Conservation (phyloP, 2,888 invertebrate species). For the Chesias legatella region DNA sequence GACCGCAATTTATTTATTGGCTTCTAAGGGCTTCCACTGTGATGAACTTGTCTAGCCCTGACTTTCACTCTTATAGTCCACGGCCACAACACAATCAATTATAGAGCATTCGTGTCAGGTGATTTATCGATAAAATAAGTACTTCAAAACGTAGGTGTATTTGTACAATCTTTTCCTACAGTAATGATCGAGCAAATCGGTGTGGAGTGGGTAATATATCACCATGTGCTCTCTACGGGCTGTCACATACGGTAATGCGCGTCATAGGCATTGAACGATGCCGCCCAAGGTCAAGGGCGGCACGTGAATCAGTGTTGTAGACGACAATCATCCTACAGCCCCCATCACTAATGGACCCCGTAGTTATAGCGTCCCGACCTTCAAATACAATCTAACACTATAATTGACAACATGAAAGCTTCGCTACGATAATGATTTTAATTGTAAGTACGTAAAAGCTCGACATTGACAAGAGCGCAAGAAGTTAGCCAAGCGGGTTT, state of each 20-base stretch:
- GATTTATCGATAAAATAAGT: slow-evolving; percentile 11
- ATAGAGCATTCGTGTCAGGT: slow-evolving; percentile 7
- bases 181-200: slow-evolving; percentile 39
- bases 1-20: slow-evolving; percentile 6
- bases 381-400: slow-evolving; percentile 25
- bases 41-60: slow-evolving; percentile 6
- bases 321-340: slow-evolving; percentile 37
- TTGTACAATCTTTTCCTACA: slow-evolving; percentile 21
- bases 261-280: slow-evolving; percentile 64
- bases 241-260: slow-evolving; percentile 30
- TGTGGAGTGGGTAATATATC: slow-evolving; percentile 47
- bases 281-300: slow-evolving; percentile 61
- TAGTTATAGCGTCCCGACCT: slow-evolving; percentile 36
- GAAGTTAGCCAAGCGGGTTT: slow-evolving; percentile 31
- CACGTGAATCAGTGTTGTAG: slow-evolving; percentile 41
- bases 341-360: slow-evolving; percentile 41
- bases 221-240: slow-evolving; percentile 33
- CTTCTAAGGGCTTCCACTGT: slow-evolving; percentile 4
- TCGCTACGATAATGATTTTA: slow-evolving; percentile 35
- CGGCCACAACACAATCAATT: slow-evolving; percentile 13
- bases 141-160: slow-evolving; percentile 11
- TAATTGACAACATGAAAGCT: slow-evolving; percentile 30
- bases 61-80: slow-evolving; percentile 4
- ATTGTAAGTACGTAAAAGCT: slow-evolving; percentile 31
- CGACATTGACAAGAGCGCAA: slow-evolving; percentile 30